Base-by-base conservation (phyloP, 2,797 vertebrate species). In the Notoglanidium macrostoma region DNA sequence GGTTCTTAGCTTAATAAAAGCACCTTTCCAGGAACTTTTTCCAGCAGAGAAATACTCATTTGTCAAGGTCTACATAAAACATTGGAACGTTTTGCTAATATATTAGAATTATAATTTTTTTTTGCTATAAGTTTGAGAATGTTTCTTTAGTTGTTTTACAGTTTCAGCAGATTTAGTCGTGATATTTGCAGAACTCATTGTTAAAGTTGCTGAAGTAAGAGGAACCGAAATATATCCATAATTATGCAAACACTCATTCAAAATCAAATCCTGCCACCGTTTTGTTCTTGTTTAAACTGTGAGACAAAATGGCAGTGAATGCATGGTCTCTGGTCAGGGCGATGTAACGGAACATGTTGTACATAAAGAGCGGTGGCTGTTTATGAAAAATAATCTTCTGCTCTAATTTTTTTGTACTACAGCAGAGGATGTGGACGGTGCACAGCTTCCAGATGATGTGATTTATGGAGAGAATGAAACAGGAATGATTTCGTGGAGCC, bases 401-500 rank as follows among this genome's bases (percentile, higher is more conserved):
- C 49, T 26, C 21, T 79, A 0, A 35, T 70, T 76, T n/a, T 74
- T n/a, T 46, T 23, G 21, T 32, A 5, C 72, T 32, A 6, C 51
- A 76, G 57, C 46, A 23, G 49, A 32, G 73, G 57, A 67, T 78
- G 84, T 77, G 57, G 61, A 77, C 29, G 59, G 29, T 0, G 21
- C 44, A 26, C 17, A 3, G 49, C n/a, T 86, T 86, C 44, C 76
- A 80, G 74, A 79, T 51, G 68, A 86, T 12, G 49, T 70, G 76
- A 86, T 67, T 68, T 44, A 79, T 32, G 61, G 32, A 67, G 73
- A 26, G 61, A 63, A 79, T 32, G 29, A 67, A 67, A 86, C 29
- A 51, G 73, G 63, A 79, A 86, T 85, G 76, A 79, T 51, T 79
- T 78, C 14, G 14, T 79, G 84, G 76, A 86, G 74, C 26, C 32